Percentiles rank a stretch among this genome's conserved stretches.
phyloP scores from a whole-genome alignment of 2,888 invertebrate species.

The Oscheius onirici region DNA sequence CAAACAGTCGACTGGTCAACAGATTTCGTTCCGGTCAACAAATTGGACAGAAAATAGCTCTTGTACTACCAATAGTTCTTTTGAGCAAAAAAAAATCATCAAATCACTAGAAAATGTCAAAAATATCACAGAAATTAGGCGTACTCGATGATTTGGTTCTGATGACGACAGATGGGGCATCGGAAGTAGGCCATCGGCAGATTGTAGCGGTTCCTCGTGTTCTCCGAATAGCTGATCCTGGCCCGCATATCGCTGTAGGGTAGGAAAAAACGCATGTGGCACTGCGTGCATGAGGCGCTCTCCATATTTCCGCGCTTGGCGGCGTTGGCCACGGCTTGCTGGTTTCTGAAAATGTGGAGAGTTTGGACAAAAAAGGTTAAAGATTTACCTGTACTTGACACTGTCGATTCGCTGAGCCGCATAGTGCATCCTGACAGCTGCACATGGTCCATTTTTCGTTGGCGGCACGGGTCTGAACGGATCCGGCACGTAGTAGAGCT shows the following conservation, averaged over 20 bases:
- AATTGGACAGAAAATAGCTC: too few species aligned
- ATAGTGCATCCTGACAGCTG: constrained; percentile 26
- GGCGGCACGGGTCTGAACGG: constrained; percentile 26
- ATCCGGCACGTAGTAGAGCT: constrained; percentile 18
- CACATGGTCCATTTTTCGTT: constrained; percentile 9
- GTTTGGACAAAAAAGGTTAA: too few species aligned
- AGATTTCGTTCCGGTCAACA: too few species aligned
- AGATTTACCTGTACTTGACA: constrained; percentile 27
- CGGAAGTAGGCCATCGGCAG: constrained; percentile 12
- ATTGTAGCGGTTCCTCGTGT: constrained; percentile 1
- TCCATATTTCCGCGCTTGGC: constrained; percentile 20
- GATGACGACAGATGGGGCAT: constrained; percentile 23
- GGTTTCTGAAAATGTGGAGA: constrained; percentile 16
- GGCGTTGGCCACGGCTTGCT: not conserved
- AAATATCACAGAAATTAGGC: too few species aligned
- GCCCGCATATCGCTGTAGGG: constrained; percentile 18
- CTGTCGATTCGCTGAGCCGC: constrained; percentile 26
- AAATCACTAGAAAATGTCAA: too few species aligned
- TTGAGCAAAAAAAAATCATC: too few species aligned
- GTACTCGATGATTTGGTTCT: constrained; percentile 18
- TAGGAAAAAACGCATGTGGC: constrained; percentile 26
- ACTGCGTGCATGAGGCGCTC: constrained; percentile 26
- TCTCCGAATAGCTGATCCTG: constrained; percentile 17
- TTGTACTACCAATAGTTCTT: too few species aligned
- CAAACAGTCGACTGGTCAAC: too few species aligned